phyloP scores from a whole-genome alignment of 2,888 invertebrate species.

The Fabriciana adippe region DNA sequence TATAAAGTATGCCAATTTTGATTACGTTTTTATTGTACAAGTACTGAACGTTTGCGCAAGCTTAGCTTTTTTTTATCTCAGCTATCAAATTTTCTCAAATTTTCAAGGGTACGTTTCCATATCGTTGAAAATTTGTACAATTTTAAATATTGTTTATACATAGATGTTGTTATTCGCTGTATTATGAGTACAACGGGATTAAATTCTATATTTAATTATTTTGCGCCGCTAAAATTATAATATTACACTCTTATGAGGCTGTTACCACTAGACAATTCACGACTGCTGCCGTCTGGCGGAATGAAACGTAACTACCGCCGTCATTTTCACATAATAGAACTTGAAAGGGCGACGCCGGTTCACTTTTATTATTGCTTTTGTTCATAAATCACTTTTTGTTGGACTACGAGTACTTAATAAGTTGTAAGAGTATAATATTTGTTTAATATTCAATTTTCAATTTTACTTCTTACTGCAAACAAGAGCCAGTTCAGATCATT shows the following conservation, averaged over 20 bases:
- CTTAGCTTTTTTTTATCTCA: neutral
- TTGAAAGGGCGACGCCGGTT: slow-evolving; percentile 38
- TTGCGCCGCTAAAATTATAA: slow-evolving; percentile 32
- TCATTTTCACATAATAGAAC: slow-evolving; percentile 37
- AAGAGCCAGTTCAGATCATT: slow-evolving; percentile 11
- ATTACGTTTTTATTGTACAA: slow-evolving; percentile 42
- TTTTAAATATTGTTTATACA: neutral
- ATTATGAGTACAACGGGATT: neutral
- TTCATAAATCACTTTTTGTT: slow-evolving; percentile 38
- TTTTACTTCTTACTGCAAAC: slow-evolving; percentile 6
- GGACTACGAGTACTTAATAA: slow-evolving; percentile 32
- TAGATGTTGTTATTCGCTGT: neutral
- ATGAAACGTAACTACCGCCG: slow-evolving; percentile 34
- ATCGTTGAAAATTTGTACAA: neutral
- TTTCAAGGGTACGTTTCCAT: neutral
- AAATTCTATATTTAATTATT: slow-evolving; percentile 7
- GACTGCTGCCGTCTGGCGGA: slow-evolving; percentile 33
- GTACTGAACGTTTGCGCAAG: slow-evolving; percentile 20
- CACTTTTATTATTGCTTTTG: slow-evolving; percentile 39
- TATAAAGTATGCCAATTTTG: slow-evolving; percentile 45
- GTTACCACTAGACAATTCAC: slow-evolving; percentile 30
- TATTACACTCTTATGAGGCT: slow-evolving; percentile 25
- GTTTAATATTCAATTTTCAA: slow-evolving; percentile 10
- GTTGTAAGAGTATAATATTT: slow-evolving; percentile 24
- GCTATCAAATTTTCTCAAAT: too few relatives aligned